Evolutionary conservation across 2,113 vertebrate genomes (phyloP), one percentile per base, ranked within the genome.

Genomic region (Phyllostomus hastatus): DNA sequence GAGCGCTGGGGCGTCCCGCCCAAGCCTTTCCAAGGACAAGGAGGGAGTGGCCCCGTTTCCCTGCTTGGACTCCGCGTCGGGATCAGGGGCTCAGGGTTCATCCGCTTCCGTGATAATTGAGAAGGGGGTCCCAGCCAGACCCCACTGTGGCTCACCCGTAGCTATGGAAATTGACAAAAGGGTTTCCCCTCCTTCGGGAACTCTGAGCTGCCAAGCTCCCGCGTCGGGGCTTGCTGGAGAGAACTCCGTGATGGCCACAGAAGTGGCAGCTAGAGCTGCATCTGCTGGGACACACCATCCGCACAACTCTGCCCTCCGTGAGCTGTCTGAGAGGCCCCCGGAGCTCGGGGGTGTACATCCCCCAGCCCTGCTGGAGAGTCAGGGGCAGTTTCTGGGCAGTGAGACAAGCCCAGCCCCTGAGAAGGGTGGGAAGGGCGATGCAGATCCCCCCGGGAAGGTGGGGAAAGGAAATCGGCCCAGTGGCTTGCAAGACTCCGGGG

Each of bases 51-150:
- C 88, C 35, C 10, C 75, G 61, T 66, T 88, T 9, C 14, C 50
- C 0, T 0, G 69, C 9, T 41, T 0, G 12, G n/a, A 2, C 2
- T 16, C 35, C 17, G 35, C 1, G 0, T n/a, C 35, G 2, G 81
- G 15, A 33, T 33, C 76, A 26, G 90, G 43, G 52, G 38, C 87
- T 19, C 90, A 72, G 52, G 35, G n/a, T 24, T 20, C 89, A 35
- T 35, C n/a, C 0, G 7, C 59, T 48, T 52, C 54, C 0, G 19
- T 24, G 79, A 87, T 66, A 35, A 50, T 28, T 57, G 96, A 95
- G 66, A 85, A 86, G 31, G 43, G n/a, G 5, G n/a, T 15, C 1
- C 28, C 43, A 8, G 31, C 67, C 50, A 54, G 66, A 33, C 17
- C 33, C 33, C 67, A 2, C n/a, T 50, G 72, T 59, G 90, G 52